These are phyloP conservation scores for Galeruca laticollis DNA, from an alignment of 2,888 invertebrate species.

Conservation along the genomic window DNA sequence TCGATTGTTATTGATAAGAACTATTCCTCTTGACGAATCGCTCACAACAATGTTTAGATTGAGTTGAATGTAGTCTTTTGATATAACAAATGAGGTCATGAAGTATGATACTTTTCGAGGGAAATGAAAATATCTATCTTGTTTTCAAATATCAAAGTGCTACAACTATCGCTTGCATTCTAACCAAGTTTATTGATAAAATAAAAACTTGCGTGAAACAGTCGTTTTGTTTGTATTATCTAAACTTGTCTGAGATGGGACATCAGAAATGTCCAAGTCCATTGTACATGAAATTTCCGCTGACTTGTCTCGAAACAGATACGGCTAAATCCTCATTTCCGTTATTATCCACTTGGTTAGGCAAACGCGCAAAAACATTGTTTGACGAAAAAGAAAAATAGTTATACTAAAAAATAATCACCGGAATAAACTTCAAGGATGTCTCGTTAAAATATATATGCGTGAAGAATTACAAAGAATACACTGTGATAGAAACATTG, in stretches of 20 bases:
- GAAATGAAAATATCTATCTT: too few species aligned
- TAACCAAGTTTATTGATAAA: too few species aligned
- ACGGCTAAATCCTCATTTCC: constrained; percentile 21
- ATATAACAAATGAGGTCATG: neutral
- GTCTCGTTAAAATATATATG: too few species aligned
- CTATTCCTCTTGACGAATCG: too few species aligned
- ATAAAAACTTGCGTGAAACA: too few species aligned
- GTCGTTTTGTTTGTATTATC: neutral
- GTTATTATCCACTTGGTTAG: constrained; percentile 15
- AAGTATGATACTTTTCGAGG: neutral
- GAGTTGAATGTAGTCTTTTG: too few species aligned
- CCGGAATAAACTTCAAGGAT: neutral
- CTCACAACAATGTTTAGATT: too few species aligned
- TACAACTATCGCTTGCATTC: too few species aligned
- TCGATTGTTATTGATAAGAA: too few species aligned
- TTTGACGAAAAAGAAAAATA: constrained; percentile 3
- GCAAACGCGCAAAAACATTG: constrained; percentile 13
- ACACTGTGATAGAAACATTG: too few species aligned
- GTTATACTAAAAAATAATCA: constrained; percentile 13
- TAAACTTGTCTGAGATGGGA: constrained; percentile 13
- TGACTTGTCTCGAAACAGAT: constrained; percentile 21
- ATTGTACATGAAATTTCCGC: constrained; percentile 17
- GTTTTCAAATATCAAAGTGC: too few species aligned
- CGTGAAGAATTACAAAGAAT: too few species aligned
- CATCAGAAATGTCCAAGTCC: constrained; percentile 8